A percentile compares a stretch with the other conserved stretches of the same genome.
phyloP scores from a whole-genome alignment of 2,888 invertebrate species.

The Leptopilina drosophilae region DNA sequence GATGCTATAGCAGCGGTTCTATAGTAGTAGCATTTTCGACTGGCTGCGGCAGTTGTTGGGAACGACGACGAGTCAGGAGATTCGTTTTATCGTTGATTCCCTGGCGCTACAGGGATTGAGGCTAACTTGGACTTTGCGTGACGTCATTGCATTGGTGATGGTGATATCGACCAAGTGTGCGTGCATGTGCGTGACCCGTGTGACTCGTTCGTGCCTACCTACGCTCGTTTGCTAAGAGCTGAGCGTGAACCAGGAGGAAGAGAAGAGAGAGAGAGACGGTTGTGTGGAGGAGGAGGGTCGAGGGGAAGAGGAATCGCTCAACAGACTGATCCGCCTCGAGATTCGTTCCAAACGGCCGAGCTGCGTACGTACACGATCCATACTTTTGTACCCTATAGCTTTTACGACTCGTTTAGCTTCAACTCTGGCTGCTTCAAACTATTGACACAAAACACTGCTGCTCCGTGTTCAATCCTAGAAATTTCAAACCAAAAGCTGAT shows the following conservation, averaged over 20 bases:
- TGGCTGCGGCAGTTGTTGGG: background rate
- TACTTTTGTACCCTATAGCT: slow-evolving; percentile 44
- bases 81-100: slow-evolving; percentile 37
- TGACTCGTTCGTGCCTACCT: slow-evolving; percentile 46
- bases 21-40: background rate
- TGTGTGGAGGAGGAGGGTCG: background rate
- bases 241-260: slow-evolving; percentile 39
- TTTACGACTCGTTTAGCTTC: slow-evolving; percentile 28
- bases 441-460: slow-evolving; percentile 1
- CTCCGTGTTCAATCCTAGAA: too few relatives aligned
- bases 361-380: slow-evolving; percentile 47
- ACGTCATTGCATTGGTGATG: slow-evolving; percentile 50
- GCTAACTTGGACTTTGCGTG: slow-evolving; percentile 51
- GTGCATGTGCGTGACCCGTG: slow-evolving; percentile 44
- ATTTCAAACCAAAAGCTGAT: too few relatives aligned
- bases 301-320: slow-evolving; percentile 49
- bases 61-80: slow-evolving; percentile 19
- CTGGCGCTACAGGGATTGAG: slow-evolving; percentile 46
- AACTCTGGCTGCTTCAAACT: slow-evolving; percentile 7
- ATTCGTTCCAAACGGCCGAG: slow-evolving; percentile 52
- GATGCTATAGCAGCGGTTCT: background rate
- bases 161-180: slow-evolving; percentile 51
- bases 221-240: slow-evolving; percentile 43
- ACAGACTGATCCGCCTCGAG: slow-evolving; percentile 53
- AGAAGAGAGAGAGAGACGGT: background rate